A percentile compares a stretch with the other conserved stretches of the same genome.
Conservation (phyloP, 2,797 vertebrate species). For the Poecilia picta region DNA sequence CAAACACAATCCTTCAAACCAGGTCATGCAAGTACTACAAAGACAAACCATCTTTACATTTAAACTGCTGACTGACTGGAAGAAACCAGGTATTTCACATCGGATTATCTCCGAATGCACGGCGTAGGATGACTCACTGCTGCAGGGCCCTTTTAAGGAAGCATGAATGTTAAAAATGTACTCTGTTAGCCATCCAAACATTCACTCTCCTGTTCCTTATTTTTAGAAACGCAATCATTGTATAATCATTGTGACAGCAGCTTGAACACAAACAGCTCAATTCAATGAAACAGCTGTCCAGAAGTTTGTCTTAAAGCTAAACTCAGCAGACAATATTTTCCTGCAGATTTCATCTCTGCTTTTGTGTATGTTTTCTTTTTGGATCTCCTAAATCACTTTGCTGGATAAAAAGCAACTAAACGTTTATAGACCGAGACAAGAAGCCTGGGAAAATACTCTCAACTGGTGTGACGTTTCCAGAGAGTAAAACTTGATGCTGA, state of each 20-base stretch:
- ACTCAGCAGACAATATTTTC: slow-evolving; percentile 6
- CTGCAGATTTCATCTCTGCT: slow-evolving; percentile 26
- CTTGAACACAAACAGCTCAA: slow-evolving; percentile 5
- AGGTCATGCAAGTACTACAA: slow-evolving; percentile 12
- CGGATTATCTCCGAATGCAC: slow-evolving; percentile 14
- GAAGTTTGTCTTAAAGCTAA: not conserved
- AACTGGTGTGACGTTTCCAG: not conserved
- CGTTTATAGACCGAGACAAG: slow-evolving; percentile 13
- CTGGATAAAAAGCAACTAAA: slow-evolving; percentile 24
- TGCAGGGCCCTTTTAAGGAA: slow-evolving; percentile 62
- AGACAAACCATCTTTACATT: slow-evolving; percentile 16
- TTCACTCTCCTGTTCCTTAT: slow-evolving; percentile 40
- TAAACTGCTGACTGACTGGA: slow-evolving; percentile 10
- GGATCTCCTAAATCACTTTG: slow-evolving; percentile 29
- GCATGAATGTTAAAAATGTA: slow-evolving; percentile 44
- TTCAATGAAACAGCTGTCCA: not conserved
- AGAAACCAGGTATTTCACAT: slow-evolving; percentile 11
- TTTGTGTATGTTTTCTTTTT: not conserved
- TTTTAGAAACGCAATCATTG: slow-evolving; percentile 58
- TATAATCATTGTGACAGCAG: slow-evolving; percentile 26
- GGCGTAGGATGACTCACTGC: slow-evolving; percentile 20
- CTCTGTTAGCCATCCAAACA: slow-evolving; percentile 42
- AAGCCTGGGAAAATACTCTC: not conserved
- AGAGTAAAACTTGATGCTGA: not conserved
- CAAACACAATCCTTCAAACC: slow-evolving; percentile 9